Conservation (phyloP, 1,140 invertebrate genomes). For the Macrostomum lignano region DNA sequence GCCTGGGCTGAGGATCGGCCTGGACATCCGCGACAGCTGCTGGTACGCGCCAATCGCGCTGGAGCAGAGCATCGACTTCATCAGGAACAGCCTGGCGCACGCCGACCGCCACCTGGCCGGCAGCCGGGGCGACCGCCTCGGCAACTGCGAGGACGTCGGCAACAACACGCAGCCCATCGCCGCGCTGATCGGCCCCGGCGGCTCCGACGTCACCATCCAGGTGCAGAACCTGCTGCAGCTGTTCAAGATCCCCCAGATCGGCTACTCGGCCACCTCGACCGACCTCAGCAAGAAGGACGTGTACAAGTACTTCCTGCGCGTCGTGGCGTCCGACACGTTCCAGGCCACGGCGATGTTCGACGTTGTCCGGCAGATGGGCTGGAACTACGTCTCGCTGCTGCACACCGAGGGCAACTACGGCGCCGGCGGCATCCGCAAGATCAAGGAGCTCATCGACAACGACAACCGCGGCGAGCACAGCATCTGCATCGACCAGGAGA, state of each 20-base stretch:
- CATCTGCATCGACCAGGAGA: no score
- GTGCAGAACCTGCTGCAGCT: constrained; percentile 53
- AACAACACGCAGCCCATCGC: constrained; percentile 30
- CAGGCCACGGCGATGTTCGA: constrained; percentile 47
- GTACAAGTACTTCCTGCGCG: constrained; percentile 47
- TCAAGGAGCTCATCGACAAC: no score
- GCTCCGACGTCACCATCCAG: constrained; percentile 38
- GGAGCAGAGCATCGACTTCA: constrained; percentile 45
- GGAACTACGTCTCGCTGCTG: constrained; percentile 53
- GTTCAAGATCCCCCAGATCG: constrained; percentile 49
- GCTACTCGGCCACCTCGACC: constrained; percentile 46
- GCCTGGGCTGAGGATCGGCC: constrained; percentile 37
- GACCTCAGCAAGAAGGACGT: constrained; percentile 46
- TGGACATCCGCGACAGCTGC: constrained; percentile 48
- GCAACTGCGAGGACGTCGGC: constrained; percentile 10
- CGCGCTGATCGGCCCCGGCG: constrained; percentile 41
- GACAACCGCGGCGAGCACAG: no score
- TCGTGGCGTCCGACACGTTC: constrained; percentile 49
- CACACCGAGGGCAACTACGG: constrained; percentile 52
- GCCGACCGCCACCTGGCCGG: neutral
- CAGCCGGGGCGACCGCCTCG: constrained; percentile 6
- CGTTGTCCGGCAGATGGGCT: constrained; percentile 41
- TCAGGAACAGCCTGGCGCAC: constrained; percentile 34
- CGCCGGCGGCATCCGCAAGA: no score
- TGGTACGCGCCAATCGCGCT: constrained; percentile 48